A percentile compares a stretch with the other conserved stretches of the same genome.
Conservation (phyloP, 2,888 invertebrate genomes). For the Spilarctia lutea region DNA sequence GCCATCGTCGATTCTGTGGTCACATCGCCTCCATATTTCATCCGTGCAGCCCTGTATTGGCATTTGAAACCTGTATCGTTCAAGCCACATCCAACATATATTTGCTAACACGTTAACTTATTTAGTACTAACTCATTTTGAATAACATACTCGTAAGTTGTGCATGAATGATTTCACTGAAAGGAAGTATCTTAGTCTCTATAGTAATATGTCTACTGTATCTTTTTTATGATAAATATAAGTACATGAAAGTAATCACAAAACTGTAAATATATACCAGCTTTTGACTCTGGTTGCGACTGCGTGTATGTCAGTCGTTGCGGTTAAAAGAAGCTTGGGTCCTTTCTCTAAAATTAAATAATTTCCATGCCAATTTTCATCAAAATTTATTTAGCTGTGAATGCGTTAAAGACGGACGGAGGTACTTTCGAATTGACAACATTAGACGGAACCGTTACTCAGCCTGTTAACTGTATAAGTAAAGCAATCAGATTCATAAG, state of each 20-base stretch:
- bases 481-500: constrained; percentile 3
- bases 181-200: constrained; percentile 6
- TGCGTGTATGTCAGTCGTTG: too few species aligned
- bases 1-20: constrained; percentile 52
- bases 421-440: too few species aligned
- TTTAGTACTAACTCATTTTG: constrained; percentile 49
- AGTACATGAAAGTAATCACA: not conserved
- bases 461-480: not conserved
- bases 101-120: constrained; percentile 58
- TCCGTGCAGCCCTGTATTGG: constrained; percentile 72
- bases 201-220: not conserved
- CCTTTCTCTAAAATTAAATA: too few species aligned
- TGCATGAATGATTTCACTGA: constrained; percentile 14
- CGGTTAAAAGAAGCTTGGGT: too few species aligned
- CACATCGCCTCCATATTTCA: constrained; percentile 72
- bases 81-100: constrained; percentile 61
- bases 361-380: too few species aligned
- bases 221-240: not conserved
- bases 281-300: too few species aligned
- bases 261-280: not conserved
- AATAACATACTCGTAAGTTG: constrained; percentile 32
- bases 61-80: constrained; percentile 72
- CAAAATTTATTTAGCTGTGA: too few species aligned
- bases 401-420: too few species aligned
- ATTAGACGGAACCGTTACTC: not conserved